Base-by-base conservation (phyloP, 1,140 invertebrate genomes). In the Euwallacea fornicatus region DNA sequence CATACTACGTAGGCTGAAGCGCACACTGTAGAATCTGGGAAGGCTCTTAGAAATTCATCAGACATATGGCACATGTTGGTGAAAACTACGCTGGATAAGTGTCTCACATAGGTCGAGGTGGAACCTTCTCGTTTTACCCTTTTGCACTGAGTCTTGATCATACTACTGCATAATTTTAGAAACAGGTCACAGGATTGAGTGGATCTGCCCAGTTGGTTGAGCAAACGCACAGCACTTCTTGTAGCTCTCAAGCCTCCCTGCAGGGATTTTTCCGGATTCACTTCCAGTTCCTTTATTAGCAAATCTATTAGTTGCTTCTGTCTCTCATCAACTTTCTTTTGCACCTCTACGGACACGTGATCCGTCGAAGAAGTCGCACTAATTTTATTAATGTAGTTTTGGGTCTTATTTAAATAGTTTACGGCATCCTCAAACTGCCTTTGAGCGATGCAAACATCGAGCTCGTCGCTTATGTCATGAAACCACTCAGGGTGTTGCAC, bases 381-480 rank as follows among this genome's bases (percentile, higher is more conserved):
- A 53, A 81, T 76, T 62, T 84, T 80, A 16, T 75, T 78, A 33
- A 88, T 77, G 74, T 86, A 91, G 4, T 86, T 82, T 74, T 86
- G 86, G 0, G 89, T 89, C 83, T 89, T 91, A 74, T 93, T 88
- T 62, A 98, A 89, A 7, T 98, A 83, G 70, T 89, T 87, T 69
- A 97, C 93, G 13, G 97, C 96, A 79, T 96, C 93, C 82, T 98
- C 95, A 82, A 98, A 98, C 80, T 98, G 94, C 76, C 97, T 87
- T 82, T 98, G 95, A n/a, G 97, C 97, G 75, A 99, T 95, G 71
- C 91, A 90, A 13, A 98, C 96, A 84, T 99, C 97, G 21, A 99
- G 84, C 82, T 99, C 96, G 81, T 98, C 97, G 15, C 94, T 90
- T 0, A 96, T 87, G 82, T 98, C 96, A 65, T 90, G 78, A 42